Base-by-base conservation (phyloP, 1,140 invertebrate species). In the Holotrichia oblita region DNA sequence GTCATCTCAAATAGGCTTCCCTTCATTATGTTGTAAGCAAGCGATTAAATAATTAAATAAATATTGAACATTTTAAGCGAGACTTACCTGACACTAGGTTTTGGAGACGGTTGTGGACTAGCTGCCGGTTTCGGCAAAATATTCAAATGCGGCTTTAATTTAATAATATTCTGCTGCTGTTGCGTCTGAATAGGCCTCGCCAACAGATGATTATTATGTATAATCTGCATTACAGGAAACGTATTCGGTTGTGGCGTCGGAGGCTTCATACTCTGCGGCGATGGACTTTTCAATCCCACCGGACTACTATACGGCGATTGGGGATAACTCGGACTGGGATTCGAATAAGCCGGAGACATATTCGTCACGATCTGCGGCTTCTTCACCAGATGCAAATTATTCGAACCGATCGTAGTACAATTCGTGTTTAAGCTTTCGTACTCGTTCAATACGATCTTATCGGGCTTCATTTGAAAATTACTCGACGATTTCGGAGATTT, bases 141-240 rank as follows among this genome's bases (percentile, higher is more conserved):
- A 82, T 87, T 87, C 44, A 86, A 81, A 80, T 86, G 86, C 41
- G 85, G 85, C 72, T 87, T 87, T 40, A 87, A 79, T 78, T 87
- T 87, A 48, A 87, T 86, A 22, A 86, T 82, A 78, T 85, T 86
- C 73, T 85, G 83, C 14, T 82, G 79, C 72, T 83, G 83, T n/a
- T 78, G 79, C 41, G 83, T 81, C 78, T 85, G 82, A 14, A 85
- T 83, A 0, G 83, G 83, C 59, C 84, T 80, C 12, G 84, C 82
- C 22, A 86, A 74, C 14, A 87, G 72, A 44, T 81, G 82, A 72
- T 83, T 78, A 59, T 84, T 85, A 59, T 85, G 85, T 40, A 87
- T 84, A 48, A 86, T 86, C 80, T 87, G 86, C 84, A 86, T 86
- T 22, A 85, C 85, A 40, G 85, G 84, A 81, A 83, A 85, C 44